Evolutionary conservation across 92 coral and sea anemone species (phyloP), one percentile per base, ranked within the genome.

Genomic region (Heliopora coerulea): DNA sequence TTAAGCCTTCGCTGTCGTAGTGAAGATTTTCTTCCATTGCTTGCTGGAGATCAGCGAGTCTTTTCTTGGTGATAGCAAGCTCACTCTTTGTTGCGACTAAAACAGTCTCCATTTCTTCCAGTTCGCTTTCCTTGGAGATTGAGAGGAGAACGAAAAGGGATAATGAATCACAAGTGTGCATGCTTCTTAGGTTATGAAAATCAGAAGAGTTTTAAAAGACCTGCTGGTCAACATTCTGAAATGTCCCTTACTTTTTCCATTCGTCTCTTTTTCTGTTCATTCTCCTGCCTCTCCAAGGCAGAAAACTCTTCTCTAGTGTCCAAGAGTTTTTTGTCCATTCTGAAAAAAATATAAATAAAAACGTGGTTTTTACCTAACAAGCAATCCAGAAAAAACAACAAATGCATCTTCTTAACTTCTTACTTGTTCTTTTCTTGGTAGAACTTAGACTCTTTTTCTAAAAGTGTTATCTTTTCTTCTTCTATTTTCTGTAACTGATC

Each of bases 21-120:
- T 80, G 89, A 86, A 92, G 82, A 65, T 89, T 90, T 59, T 92
- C 97, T 56, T 92, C 97, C 66, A 92, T 62, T 20, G 97, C 97
- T 21, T 88, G 96, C 63, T 92, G 97, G 8, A 92, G 73, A 49
- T 92, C 97, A 5, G 87, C 83, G 8, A 90, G 89, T 15, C 98
- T 89, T 48, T 90, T 89, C 86, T 93, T 93, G 24, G 96, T 83
- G 32, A 90, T 72, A 23, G 79, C 75, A 8, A 93, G 89, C 62
- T 93, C 98, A 68, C 88, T 96, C 76, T 93, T 93, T 54, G 87
- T 77, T 0, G 82, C 64, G n/a, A 89, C 86, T 17, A 93, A 82
- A 30, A 83, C 82, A 37, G 82, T 82, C 49, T 93, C 96, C n/a
- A 93, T 78, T 34, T 82, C 58, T 29, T 90, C 96, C 0, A 90